These are phyloP conservation scores for Hippocampus comes DNA, from an alignment of 2,113 vertebrate genomes.

Conservation along the genomic window DNA sequence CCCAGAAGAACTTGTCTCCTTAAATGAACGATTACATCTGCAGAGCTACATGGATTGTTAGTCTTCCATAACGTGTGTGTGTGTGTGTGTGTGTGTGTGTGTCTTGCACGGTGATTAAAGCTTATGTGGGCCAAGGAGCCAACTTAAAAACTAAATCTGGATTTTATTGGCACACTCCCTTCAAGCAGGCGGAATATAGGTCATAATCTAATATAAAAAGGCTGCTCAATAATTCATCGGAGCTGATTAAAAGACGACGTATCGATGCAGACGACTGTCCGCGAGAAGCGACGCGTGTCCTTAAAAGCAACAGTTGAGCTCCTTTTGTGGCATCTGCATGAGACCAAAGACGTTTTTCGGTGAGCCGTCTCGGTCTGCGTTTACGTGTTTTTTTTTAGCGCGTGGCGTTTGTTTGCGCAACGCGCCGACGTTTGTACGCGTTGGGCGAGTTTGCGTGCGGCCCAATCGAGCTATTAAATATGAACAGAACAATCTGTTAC, in stretches of 20 bases:
- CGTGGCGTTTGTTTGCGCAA: background rate
- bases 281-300: slow-evolving; percentile 14
- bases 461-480: slow-evolving; percentile 67
- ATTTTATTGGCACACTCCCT: slow-evolving; percentile 58
- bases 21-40: slow-evolving; percentile 26
- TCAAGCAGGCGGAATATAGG: slow-evolving; percentile 62
- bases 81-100: slow-evolving; percentile 7
- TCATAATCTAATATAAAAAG: slow-evolving; percentile 69
- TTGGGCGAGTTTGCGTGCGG: slow-evolving; percentile 30
- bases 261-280: slow-evolving; percentile 44
- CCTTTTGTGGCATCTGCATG: slow-evolving; percentile 39
- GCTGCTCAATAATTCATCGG: slow-evolving; percentile 65
- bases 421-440: background rate
- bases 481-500: slow-evolving; percentile 72
- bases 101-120: slow-evolving; percentile 13
- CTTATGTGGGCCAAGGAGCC: slow-evolving; percentile 43
- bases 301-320: slow-evolving; percentile 27
- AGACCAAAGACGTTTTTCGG: slow-evolving; percentile 7
- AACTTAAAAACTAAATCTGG: slow-evolving; percentile 49
- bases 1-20: slow-evolving; percentile 12
- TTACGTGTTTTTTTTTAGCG: slow-evolving; percentile 24
- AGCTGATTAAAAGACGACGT: slow-evolving; percentile 59
- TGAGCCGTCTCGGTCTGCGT: slow-evolving; percentile 9
- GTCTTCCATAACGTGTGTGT: slow-evolving; percentile 2
- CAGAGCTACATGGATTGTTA: slow-evolving; percentile 24